phyloP scores from a whole-genome alignment of 2,113 vertebrate genomes.

The Oceanodroma tethys region DNA sequence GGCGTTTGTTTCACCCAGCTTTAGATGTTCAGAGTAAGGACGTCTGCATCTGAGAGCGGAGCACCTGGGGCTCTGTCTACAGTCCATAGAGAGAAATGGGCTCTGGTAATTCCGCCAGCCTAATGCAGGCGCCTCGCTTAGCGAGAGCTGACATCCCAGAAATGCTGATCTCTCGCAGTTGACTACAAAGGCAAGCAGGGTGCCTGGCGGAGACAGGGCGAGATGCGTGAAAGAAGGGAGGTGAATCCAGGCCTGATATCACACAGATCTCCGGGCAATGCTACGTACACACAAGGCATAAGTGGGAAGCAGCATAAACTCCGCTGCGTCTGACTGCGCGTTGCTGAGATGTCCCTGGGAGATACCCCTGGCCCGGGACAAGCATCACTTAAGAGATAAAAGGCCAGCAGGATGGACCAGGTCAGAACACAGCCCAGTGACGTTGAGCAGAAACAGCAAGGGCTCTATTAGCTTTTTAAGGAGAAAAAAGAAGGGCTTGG shows the following conservation, averaged over 20 bases:
- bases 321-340: rapidly evolving
- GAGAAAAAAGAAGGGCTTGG: background rate
- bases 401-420: background rate
- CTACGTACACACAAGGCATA: rapidly evolving
- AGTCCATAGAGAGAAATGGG: background rate
- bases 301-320: background rate
- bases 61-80: constrained; percentile 27
- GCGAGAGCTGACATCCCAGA: rapidly evolving
- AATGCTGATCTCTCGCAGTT: rapidly evolving
- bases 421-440: background rate
- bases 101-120: background rate
- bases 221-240: rapidly evolving
- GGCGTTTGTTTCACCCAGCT: background rate
- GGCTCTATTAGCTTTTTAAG: background rate
- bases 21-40: background rate
- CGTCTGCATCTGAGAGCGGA: background rate
- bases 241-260: background rate
- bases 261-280: background rate
- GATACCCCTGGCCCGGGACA: background rate
- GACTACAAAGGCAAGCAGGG: background rate
- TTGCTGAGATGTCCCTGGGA: background rate
- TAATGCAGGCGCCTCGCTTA: background rate
- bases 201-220: background rate
- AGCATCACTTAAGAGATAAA: background rate
- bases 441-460: background rate